Base-by-base conservation (phyloP, 2,888 invertebrate species). In the Alcis repandata region DNA sequence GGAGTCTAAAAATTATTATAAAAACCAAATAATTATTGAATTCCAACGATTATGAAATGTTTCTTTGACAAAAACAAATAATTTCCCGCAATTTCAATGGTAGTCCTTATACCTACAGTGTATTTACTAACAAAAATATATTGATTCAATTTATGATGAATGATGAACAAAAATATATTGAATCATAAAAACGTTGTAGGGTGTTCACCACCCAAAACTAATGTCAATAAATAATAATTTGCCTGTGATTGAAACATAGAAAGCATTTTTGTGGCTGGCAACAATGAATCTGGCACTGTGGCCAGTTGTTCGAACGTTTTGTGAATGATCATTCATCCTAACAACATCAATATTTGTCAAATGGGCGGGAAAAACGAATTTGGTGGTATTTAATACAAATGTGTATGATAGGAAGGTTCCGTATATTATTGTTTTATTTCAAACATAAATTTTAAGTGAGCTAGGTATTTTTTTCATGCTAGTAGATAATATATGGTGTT, bases 291-390 rank as follows among this genome's bases (percentile, higher is more conserved):
- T 79, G 59, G 59, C 48, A 74, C 73, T 75, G 60, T 59, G 58
- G 69, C 72, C 79, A 81, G 78, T 77, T 78, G 79, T 73, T 69
- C 59, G 62, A 68, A 74, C 74, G 76, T 77, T 71, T 70, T 59
- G 63, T 64, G 62, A 69, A 69, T 71, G 67, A 71, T 73, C 69
- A 71, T 60, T 73, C 70, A 70, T 72, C 53, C 46, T 66, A 66
- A 68, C 70, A 77, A 70, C 82, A 83, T 86, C 85, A 81, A 89
- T 89, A 88, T 87, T 84, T 85, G 86, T 86, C 86, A 83, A 87
- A 88, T 84, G 83, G 82, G 72, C 77, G 69, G 74, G 82, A 84
- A 87, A 83, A 83, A 86, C 71, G 67, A 70, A 67, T 58, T 70
- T 59, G 57, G 70, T 59, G 51, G 69, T 63, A 66, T 56, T 57